phyloP scores from a whole-genome alignment of 92 coral and sea anemone genomes.

The Umimayanthus chanpuru region DNA sequence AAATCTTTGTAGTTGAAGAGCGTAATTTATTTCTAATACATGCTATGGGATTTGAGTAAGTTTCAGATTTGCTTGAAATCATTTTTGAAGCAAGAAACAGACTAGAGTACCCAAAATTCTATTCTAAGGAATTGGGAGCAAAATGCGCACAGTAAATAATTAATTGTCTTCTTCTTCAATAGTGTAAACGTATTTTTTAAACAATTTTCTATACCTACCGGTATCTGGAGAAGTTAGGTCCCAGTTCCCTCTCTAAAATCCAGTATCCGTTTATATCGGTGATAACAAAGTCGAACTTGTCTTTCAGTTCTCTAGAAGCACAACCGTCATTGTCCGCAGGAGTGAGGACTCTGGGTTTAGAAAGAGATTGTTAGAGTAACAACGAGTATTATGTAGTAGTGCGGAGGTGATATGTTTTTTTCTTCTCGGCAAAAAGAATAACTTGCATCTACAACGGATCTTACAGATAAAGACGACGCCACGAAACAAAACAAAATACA shows the following conservation, averaged over 20 bases:
- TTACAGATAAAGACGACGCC: too few species aligned
- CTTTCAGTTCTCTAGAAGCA: conserved; percentile 24
- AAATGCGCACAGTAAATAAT: too few species aligned
- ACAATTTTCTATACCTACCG: background rate
- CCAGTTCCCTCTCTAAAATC: conserved; percentile 24
- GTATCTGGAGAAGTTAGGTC: conserved; percentile 42
- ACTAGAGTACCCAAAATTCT: too few species aligned
- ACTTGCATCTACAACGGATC: too few species aligned
- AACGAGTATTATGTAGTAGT: background rate
- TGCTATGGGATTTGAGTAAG: too few species aligned
- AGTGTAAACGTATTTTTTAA: too few species aligned
- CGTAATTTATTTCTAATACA: too few species aligned
- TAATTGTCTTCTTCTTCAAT: too few species aligned
- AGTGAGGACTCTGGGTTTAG: conserved; percentile 10
- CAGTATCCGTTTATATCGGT: conserved; percentile 39
- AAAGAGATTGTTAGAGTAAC: background rate
- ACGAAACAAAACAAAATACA: too few species aligned
- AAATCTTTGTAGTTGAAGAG: too few species aligned
- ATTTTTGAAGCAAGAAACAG: background rate
- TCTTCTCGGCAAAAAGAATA: background rate
- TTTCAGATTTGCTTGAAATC: too few species aligned
- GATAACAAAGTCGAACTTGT: conserved; percentile 30
- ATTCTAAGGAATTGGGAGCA: too few species aligned
- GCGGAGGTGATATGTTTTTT: background rate
- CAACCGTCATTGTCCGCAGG: conserved; percentile 29